Percentiles rank a stretch among this genome's conserved stretches.
These are phyloP conservation scores for Odontothrips loti DNA, from an alignment of 2,888 invertebrate genomes.

Conservation along the genomic window DNA sequence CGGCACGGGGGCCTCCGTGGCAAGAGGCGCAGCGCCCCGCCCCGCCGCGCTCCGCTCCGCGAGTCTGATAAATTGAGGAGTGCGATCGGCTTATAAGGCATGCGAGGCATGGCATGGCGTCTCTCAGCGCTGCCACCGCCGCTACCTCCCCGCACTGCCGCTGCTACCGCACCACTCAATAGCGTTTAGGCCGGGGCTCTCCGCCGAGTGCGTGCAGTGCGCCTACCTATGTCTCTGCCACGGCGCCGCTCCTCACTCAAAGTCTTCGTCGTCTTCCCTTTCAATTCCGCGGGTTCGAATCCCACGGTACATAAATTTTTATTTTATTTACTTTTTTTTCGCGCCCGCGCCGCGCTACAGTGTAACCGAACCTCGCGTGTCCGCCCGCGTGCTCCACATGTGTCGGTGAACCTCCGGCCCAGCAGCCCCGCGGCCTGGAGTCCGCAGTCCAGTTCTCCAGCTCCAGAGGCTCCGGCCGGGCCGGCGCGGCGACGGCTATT, in stretches of 20 bases:
- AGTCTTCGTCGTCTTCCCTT: too few species aligned
- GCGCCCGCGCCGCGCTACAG: not conserved
- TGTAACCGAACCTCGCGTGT: not conserved
- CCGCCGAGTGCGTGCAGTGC: not conserved
- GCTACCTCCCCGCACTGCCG: not conserved
- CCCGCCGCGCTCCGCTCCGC: not conserved
- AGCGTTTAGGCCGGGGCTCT: not conserved
- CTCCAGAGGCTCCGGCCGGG: too few species aligned
- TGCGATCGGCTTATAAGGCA: constrained; percentile 17
- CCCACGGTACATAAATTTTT: too few species aligned
- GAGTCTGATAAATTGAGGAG: constrained; percentile 22
- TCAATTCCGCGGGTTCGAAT: too few species aligned
- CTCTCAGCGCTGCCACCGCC: not conserved
- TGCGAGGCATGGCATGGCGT: not conserved
- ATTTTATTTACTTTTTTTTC: not conserved
- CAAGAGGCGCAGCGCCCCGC: not conserved
- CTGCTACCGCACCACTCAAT: not conserved
- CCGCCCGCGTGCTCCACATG: not conserved
- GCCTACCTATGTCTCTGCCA: too few species aligned
- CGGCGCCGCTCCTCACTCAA: too few species aligned
- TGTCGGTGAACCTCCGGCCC: not conserved
- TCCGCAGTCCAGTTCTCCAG: not conserved
- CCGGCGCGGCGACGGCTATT: too few species aligned
- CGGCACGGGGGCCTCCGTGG: not conserved
- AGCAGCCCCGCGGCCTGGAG: not conserved